Base-by-base conservation (phyloP, 1,140 invertebrate genomes). In the Pogonognathellus flavescens region DNA sequence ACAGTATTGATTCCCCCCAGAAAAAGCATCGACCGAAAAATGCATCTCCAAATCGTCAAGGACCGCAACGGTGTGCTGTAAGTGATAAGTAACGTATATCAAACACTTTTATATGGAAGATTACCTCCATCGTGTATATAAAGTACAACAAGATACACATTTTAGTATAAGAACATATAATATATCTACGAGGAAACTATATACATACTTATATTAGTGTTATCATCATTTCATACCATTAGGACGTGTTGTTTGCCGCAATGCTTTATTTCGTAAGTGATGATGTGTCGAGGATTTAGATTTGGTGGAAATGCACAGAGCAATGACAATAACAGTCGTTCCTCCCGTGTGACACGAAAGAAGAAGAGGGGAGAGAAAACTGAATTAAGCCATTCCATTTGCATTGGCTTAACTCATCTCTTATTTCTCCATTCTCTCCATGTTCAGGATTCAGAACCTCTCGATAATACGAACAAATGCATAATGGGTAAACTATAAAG, bases 41-140 rank as follows among this genome's bases (percentile, higher is more conserved):
- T 87, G 93, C 94, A 41, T 95, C 95, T 52, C 95, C 95, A 25
- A 95, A 95, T 89, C 91, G 95, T 84, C 95, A 95, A 91, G 95
- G 95, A 80, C 94, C 94, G 80, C 95, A 95, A 89, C 94, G 95
- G 89, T 95, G 94, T 90, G 94, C 94, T 93, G 94, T 95, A 90
- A 92, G 91, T 84, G 72, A 81, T 25, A 82, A 57, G 55, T 57
- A 52, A 55, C 25, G 57, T 82, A 41, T 20, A 52, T 25, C 7
- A 55, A 14, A 66, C 5, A 9, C 13, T 10, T 66, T 66, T 66
- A 25, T 66, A 66, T 66, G 14, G 14, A 25, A 25, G 20, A 20
- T 13, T 66, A 66, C 53, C 53, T 66, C 22, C 18, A 9, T 13
- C 22, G 1, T 4, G 0, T 25, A 25, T 66, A 66, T 10, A 20